Evolutionary conservation across 2,113 vertebrate genomes (phyloP).

Genomic region (Notiomystis cincta): DNA sequence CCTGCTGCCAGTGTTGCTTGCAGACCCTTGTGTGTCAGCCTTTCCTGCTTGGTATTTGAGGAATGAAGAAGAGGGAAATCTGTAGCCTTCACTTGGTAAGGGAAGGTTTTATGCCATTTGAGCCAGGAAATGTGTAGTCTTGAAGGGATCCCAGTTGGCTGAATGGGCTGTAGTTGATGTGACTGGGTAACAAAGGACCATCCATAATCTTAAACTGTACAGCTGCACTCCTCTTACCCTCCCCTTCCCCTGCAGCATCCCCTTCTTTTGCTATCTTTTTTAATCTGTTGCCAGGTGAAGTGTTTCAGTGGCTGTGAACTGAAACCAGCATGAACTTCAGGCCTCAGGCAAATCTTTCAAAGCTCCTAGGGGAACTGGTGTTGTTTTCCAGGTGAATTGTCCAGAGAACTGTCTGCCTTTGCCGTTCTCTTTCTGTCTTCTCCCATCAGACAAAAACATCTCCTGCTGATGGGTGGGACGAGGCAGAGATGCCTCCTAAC

Average conservation of each 20-base stretch:
- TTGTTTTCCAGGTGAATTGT: neutral
- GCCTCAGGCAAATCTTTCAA: neutral
- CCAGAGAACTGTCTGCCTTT: neutral
- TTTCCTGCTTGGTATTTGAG: neutral
- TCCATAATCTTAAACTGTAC: neutral
- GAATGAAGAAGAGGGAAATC: neutral
- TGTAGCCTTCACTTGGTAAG: neutral
- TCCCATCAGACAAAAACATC: neutral
- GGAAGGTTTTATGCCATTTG: neutral
- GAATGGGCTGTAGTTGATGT: neutral
- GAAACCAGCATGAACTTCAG: neutral
- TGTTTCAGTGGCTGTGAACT: neutral
- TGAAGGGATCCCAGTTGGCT: neutral
- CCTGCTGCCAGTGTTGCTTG: neutral
- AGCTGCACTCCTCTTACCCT: neutral
- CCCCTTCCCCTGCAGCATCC: neutral
- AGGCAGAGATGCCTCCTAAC: neutral
- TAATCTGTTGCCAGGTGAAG: neutral
- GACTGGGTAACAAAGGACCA: neutral
- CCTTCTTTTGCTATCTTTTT: neutral
- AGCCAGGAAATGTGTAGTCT: neutral
- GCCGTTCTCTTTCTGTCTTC: neutral
- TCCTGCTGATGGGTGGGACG: fast-evolving
- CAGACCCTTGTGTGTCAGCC: neutral
- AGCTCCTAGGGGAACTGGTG: neutral